Base-by-base conservation (phyloP, 2,888 invertebrate genomes). In the Drosophila pseudotalamancana region DNA sequence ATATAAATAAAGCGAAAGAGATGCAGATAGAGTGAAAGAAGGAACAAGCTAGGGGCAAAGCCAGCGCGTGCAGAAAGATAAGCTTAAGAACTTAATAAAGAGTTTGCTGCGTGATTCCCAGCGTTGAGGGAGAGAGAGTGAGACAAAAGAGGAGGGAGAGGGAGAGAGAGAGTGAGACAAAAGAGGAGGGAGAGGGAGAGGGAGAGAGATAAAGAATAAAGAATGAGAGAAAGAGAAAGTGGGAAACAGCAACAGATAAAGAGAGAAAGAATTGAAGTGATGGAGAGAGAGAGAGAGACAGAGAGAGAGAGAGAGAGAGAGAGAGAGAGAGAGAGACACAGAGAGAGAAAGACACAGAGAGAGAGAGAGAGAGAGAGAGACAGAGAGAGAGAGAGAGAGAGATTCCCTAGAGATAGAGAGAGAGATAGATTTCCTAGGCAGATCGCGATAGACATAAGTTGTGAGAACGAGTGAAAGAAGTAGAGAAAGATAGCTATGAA, bases 51-150 rank as follows among this genome's bases (percentile, higher is more conserved):
- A 2, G 23, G n/a, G 29, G 27, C 2, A 9, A 12, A 27, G 31
- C n/a, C 48, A 12, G 45, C 16, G 29, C 27, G 32, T 25, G 42
- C 16, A 19, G 43, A 34, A 19, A 21, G 46, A 29, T 11, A 49
- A 25, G 31, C 18, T 16, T 11, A 12, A 39, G 32, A 14, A 63
- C 14, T 27, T 51, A 34, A n/a, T 18, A 18, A n/a, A n/a, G 25
- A 32, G 55, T 43, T 55, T 29, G 48, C 64, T 59, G 74, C 77
- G 70, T 70, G 84, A 66, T 80, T 71, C 65, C 56, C 61, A 48
- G 46, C 50, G 61, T 56, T 66, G 77, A 42, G 16, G 40, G 4
- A 25, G 9, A 54, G 29, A 42, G 31, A 40, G 34, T 19, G 42
- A 19, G 14, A 5, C 6, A 3, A 9, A 5, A 18, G 31, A 14